phyloP scores from a whole-genome alignment of 2,888 invertebrate species.

The Cistogaster globosa region DNA sequence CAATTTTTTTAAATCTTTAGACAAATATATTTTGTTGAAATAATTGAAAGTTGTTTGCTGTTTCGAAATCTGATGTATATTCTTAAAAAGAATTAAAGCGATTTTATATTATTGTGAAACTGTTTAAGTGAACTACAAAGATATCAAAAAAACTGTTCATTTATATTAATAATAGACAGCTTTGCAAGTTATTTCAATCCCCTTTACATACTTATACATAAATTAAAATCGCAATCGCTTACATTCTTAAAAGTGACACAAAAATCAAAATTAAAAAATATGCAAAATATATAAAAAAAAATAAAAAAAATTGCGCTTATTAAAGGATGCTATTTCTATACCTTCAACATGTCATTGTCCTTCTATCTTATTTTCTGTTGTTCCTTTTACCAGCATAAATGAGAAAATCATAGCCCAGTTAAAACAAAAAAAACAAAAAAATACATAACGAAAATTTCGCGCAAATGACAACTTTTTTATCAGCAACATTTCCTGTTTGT shows the following conservation, averaged over 20 bases:
- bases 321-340: neutral
- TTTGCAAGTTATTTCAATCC: neutral
- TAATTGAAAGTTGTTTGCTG: no score
- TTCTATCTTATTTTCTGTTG: slow-evolving; percentile 42
- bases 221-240: neutral
- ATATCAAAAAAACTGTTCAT: no score
- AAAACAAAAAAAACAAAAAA: neutral
- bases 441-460: slow-evolving; percentile 39
- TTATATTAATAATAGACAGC: no score
- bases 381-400: slow-evolving; percentile 24
- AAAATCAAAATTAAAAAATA: neutral
- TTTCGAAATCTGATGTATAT: no score
- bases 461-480: slow-evolving; percentile 64
- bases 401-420: slow-evolving; percentile 1
- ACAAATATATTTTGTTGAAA: no score
- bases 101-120: no score
- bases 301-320: neutral
- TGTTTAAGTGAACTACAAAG: no score
- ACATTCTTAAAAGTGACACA: neutral
- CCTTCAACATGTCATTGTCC: slow-evolving; percentile 60
- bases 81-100: no score
- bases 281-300: neutral
- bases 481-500: slow-evolving; percentile 68
- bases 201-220: neutral
- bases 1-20: no score